Conservation (phyloP, 2,113 vertebrate species). For the Pandion haliaetus region DNA sequence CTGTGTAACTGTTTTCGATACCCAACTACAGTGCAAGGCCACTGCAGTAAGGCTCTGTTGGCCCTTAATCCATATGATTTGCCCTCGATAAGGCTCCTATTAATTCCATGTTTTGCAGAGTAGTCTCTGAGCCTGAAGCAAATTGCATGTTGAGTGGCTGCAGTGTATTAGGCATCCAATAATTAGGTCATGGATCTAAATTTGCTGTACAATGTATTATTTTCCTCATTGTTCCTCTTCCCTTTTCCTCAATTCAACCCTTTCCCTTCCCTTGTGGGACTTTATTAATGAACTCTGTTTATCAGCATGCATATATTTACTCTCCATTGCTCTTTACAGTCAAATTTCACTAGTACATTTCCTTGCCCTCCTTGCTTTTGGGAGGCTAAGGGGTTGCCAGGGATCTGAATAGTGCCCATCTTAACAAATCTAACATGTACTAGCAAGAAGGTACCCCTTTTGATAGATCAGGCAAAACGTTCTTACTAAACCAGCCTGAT, state of each 20-base stretch:
- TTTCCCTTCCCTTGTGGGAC: neutral
- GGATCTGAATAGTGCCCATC: neutral
- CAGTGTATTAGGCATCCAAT: neutral
- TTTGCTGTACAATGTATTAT: neutral
- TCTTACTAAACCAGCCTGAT: neutral
- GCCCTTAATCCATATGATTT: neutral
- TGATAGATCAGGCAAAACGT: neutral
- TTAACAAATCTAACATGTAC: neutral
- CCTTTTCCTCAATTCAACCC: neutral
- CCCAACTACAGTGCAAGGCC: neutral
- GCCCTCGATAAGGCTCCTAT: neutral
- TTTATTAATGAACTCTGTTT: neutral
- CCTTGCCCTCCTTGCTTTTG: neutral
- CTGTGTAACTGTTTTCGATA: neutral
- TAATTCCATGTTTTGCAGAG: neutral
- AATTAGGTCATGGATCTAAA: neutral
- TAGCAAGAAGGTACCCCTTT: neutral
- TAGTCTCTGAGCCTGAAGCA: neutral
- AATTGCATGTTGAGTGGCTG: neutral
- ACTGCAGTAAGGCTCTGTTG: neutral
- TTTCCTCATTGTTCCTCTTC: neutral
- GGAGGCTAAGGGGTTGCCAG: neutral
- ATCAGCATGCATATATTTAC: neutral
- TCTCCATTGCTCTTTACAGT: neutral
- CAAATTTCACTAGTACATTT: neutral